These are phyloP conservation scores for Epizoanthus ramosus DNA, from an alignment of 92 coral and sea anemone genomes.

Conservation along the genomic window DNA sequence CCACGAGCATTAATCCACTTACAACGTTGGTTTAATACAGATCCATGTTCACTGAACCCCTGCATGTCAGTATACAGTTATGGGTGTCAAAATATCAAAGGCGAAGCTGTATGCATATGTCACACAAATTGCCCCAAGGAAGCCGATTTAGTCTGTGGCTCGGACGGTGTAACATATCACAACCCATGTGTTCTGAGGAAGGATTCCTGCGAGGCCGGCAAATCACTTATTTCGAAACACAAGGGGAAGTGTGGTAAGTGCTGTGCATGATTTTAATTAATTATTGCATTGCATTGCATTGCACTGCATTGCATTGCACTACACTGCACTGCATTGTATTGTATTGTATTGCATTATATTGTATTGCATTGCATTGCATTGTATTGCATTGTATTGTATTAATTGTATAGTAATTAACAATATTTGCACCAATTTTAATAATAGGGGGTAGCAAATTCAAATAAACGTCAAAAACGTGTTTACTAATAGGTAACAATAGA, in stretches of 20 bases:
- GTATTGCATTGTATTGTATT: too few species aligned
- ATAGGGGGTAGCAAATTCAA: too few species aligned
- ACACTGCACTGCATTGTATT: too few species aligned
- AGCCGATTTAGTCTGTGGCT: constrained; percentile 39
- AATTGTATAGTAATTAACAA: background rate
- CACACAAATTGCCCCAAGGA: constrained; percentile 23
- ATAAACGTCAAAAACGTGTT: too few species aligned
- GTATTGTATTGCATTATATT: too few species aligned
- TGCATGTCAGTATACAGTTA: background rate
- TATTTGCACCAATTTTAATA: too few species aligned
- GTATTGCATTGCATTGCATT: too few species aligned
- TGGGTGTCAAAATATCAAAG: constrained; percentile 9
- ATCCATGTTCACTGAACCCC: constrained; percentile 14
- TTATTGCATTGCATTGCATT: too few species aligned
- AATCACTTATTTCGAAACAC: constrained; percentile 30
- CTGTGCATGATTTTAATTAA: background rate
- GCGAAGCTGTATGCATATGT: constrained; percentile 37
- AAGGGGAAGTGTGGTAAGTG: constrained; percentile 48
- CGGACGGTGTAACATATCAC: constrained; percentile 39
- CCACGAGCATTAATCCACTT: background rate
- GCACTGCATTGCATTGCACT: too few species aligned
- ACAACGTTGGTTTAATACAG: background rate
- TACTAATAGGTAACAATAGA: too few species aligned
- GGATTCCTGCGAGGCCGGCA: constrained; percentile 27
- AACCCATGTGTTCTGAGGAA: constrained; percentile 43